These are phyloP conservation scores for Cygnus atratus DNA, from an alignment of 2,113 vertebrate genomes.

Conservation along the genomic window DNA sequence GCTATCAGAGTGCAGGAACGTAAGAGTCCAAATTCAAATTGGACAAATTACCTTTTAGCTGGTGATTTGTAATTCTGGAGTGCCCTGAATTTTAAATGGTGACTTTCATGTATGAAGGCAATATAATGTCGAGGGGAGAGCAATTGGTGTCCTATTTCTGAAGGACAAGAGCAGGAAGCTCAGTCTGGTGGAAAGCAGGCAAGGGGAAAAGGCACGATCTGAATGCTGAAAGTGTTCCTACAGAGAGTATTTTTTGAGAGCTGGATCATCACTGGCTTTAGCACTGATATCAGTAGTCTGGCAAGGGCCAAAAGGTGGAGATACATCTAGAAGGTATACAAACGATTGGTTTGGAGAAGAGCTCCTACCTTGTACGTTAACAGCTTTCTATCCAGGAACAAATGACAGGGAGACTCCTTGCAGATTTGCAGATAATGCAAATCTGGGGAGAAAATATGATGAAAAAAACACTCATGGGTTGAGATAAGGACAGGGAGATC, in stretches of 20 bases:
- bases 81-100: background rate
- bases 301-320: background rate
- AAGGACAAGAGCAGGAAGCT: background rate
- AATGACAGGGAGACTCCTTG: background rate
- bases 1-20: background rate
- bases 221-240: background rate
- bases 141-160: background rate
- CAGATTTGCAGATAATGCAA: background rate
- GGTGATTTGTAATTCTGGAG: background rate
- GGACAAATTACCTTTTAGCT: background rate
- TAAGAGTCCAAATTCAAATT: background rate
- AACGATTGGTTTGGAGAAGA: background rate
- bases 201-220: background rate
- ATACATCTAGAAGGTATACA: background rate
- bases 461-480: too few species aligned
- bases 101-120: background rate
- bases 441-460: too few species aligned
- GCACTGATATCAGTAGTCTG: background rate
- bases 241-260: background rate
- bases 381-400: background rate
- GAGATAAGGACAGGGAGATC: too few species aligned
- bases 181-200: background rate
- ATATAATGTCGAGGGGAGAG: background rate
- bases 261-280: background rate
- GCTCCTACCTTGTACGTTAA: too few species aligned